Evolutionary conservation across 2,888 invertebrate genomes (phyloP), one percentile per base, ranked within the genome.

Genomic region (Ptilodon capucinus): DNA sequence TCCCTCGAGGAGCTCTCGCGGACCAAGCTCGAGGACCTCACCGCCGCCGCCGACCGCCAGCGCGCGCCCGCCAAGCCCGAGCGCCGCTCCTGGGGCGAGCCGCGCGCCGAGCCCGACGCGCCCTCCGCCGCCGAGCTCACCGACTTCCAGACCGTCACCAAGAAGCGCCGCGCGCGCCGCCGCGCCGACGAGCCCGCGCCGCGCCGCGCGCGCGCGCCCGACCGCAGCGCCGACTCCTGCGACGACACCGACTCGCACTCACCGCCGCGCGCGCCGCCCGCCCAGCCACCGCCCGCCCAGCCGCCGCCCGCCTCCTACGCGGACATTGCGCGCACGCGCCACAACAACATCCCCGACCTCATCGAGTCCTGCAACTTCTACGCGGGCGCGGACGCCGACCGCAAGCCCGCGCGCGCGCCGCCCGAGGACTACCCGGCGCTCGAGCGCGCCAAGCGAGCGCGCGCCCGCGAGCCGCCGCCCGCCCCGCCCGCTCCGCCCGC

Each of bases 141-240:
- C 9, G 97, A 96, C 73, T 97, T 96, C 86, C 94, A 95, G 79
- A 95, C 96, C 43, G 97, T 97, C 44, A 95, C 95, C 48, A 97
- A 96, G 77, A 95, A 95, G 79, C 95, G 95, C 81, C 94, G 95
- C 74, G 93, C 94, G 70, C 95, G 95, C 71, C 95, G 96, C 73
- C 93, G 94, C 65, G 81, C 89, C 60, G 92, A 92, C 72, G 91
- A 90, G 44, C 63, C 57, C 36, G 73, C 76, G 50, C 74, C 71
- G 59, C 62, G 72, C 44, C 64, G 76, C 61, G 54, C 76, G 30
- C 79, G 74, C 44, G 65, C 75, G 59, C 74, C 71, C 68, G 97
- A 97, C 73, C 96, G 96, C 84, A 95, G 95, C 56, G 92, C 92
- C 76, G 96, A 96, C 79, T 96, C 96, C 65, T 95, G 95, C 36